Base-by-base conservation (phyloP, 1,140 invertebrate genomes). In the Sminthurides bifidus region DNA sequence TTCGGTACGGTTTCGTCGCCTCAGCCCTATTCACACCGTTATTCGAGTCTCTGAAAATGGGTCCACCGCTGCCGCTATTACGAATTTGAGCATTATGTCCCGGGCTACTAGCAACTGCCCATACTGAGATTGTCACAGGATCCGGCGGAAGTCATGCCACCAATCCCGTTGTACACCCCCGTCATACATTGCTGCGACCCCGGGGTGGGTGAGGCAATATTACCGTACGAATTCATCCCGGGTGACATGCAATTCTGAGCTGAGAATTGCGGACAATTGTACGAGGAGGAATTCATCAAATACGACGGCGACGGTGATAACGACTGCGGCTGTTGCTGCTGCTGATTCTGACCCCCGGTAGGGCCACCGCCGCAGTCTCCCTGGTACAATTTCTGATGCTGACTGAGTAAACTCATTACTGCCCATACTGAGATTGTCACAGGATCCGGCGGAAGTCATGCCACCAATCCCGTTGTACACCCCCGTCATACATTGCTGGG, bases 1-100 rank as follows among this genome's bases (percentile, higher is more conserved):
- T 77, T 15, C 92, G 78, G 72, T 97, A 94, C 2, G 85, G 82
- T 67, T 92, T 92, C 68, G 92, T 73, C 10, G 83, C 76, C 65
- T 85, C 83, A 17, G 84, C 71, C 45, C 81, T 84, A 0, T 84
- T 84, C 1, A 82, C 85, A 10, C 69, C 60, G 4, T 74, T 66
- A 0, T 70, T 61, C 75, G 48, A 78, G 76, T 59, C 81, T 76
- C 60, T 27, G 30, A 56, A 59, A 31, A 46, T 40, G 44, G 24
- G 27, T 15, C 52, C 35, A 40, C 55, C 15, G 44, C 57, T 51
- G 48, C 45, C 43, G 21, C 46, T 49, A 37, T 43, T 27, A 24
- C 37, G 30, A 19, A 41, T 33, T 49, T 50, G 38, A 52, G 29
- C 50, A 48, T 52, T 46, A 23, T 56, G 58, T 46, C 50, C 54